These are phyloP conservation scores for Crax fasciolata DNA, from an alignment of 2,797 vertebrate species.

Conservation along the genomic window DNA sequence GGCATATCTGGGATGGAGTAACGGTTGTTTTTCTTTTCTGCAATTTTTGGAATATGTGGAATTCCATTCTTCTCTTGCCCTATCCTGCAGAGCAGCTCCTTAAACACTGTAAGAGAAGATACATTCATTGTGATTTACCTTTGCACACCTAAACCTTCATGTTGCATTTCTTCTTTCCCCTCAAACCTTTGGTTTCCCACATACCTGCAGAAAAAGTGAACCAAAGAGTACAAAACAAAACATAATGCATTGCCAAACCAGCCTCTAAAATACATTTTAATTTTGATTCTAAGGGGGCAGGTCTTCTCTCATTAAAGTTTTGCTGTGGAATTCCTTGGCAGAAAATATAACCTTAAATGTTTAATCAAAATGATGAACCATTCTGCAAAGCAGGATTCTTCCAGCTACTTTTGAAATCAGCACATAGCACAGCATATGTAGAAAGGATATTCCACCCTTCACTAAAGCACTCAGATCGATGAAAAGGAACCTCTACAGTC, in stretches of 20 bases:
- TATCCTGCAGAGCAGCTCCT: slow-evolving; percentile 93
- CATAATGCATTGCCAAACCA: neutral
- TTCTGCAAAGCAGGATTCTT: neutral
- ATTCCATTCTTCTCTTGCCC: slow-evolving; percentile 92
- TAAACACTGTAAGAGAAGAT: slow-evolving; percentile 88
- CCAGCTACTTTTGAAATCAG: neutral
- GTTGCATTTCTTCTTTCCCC: neutral
- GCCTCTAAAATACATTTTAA: neutral
- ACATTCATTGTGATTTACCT: neutral
- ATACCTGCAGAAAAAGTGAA: neutral
- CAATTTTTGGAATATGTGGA: slow-evolving; percentile 96
- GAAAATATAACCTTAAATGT: neutral
- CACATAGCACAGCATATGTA: neutral
- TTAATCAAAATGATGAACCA: neutral
- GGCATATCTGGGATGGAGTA: slow-evolving; percentile 95
- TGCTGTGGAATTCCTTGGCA: neutral
- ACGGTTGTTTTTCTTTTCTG: slow-evolving; percentile 96
- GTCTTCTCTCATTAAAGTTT: neutral
- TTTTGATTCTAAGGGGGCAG: neutral
- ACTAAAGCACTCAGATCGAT: neutral
- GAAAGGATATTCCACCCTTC: neutral
- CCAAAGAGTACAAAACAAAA: neutral
- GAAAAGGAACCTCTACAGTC: neutral
- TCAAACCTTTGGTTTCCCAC: neutral
- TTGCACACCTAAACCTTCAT: neutral